Evolutionary conservation across 1,140 invertebrate genomes (phyloP), one percentile per base, ranked within the genome.

Genomic region (Lineus longissimus): DNA sequence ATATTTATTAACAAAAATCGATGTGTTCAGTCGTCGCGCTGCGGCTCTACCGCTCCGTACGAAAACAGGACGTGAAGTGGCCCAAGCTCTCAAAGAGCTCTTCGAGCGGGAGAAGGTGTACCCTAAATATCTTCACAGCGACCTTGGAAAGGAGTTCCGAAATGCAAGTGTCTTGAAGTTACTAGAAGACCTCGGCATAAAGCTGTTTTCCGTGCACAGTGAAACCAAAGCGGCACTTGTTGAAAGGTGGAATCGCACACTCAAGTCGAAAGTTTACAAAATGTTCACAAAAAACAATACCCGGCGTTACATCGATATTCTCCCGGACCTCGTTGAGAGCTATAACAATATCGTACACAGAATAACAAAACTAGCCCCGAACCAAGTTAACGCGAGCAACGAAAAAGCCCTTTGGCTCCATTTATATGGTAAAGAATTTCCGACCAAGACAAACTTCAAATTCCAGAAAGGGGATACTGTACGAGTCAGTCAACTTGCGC

Each of bases 1-100:
- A 61, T 85, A 81, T 66, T 70, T 85, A 30, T 65, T 85, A 57
- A 78, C 74, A 25, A 73, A 82, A 4, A 84, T 85, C 61, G 80
- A 85, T 70, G 65, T 69, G 27, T 84, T 83, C 70, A 76, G 74
- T 56, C 85, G 83, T 74, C 81, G 72, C 70, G 77, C 79, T 23
- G 85, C 76, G 76, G 76, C 75, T 19, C 43, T 76, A 29, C 76
- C 81, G 6, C 19, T 85, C 30, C 83, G 83, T 78, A 76, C 64
- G 15, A 86, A 86, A 76, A 81, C 62, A 57, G 77, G 67, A 22
- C 41, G 59, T 61, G 66, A 62, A 70, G 64, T 72, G 17, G 29
- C 63, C 17, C 15, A 67, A 2, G 70, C 66, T 19, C 70, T 78
- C 62, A 33, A 63, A 63, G 70, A 62, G 55, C 69, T 68, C 55